Percentiles rank a stretch among this genome's conserved stretches.
These are phyloP conservation scores for Emesis furor DNA, from an alignment of 2,888 invertebrate genomes.

Conservation along the genomic window DNA sequence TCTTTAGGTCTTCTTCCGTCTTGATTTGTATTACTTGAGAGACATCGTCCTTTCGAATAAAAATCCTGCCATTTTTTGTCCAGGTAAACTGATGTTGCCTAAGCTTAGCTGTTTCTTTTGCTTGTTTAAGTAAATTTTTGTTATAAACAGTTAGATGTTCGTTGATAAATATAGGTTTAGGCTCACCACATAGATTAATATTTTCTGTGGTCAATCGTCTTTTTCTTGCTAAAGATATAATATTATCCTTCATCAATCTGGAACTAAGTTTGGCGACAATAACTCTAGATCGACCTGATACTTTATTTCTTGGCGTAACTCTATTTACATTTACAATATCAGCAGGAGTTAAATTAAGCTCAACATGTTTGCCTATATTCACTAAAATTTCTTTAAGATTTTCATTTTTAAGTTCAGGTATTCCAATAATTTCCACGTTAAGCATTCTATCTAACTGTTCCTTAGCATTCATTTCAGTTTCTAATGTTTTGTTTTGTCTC, in stretches of 20 bases:
- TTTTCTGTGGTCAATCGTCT: neutral
- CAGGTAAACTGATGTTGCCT: neutral
- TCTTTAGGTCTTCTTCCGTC: neutral
- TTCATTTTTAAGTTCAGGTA: neutral
- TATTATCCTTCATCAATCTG: neutral
- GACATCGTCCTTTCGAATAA: slow-evolving; percentile 7
- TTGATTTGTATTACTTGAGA: neutral
- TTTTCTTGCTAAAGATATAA: neutral
- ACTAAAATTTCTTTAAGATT: neutral
- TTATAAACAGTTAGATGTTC: neutral
- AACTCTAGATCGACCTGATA: neutral
- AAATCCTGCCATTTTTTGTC: slow-evolving; percentile 1
- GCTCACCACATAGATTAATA: neutral
- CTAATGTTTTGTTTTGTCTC: neutral
- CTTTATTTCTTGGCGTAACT: neutral
- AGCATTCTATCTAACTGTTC: neutral
- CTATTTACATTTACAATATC: neutral
- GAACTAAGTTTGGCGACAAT: neutral
- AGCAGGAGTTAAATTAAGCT: neutral
- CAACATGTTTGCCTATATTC: neutral
- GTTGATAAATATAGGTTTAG: neutral
- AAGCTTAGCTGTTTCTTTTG: neutral
- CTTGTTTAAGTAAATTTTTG: neutral
- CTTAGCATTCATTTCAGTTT: neutral
- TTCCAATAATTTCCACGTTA: neutral